phyloP scores from a whole-genome alignment of 2,113 vertebrate genomes.

The Pseudopodoces humilis region DNA sequence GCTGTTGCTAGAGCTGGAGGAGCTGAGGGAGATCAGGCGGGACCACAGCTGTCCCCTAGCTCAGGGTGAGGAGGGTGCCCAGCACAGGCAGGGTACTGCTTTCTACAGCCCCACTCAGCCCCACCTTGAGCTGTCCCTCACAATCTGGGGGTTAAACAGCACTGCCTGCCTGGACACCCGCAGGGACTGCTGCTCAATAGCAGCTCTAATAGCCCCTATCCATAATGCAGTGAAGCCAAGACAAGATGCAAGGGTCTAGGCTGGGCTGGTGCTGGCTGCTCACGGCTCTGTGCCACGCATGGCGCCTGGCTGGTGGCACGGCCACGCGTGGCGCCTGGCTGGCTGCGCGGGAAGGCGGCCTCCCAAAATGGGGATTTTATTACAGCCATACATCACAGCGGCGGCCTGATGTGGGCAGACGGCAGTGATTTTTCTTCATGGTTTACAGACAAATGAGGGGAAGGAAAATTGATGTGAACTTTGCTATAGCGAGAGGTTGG shows the following conservation, averaged over 20 bases:
- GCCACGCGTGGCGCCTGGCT: background rate
- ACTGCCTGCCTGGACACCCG: background rate
- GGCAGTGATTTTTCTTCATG: slow-evolving; percentile 65
- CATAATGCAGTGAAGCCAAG: background rate
- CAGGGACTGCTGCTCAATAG: background rate
- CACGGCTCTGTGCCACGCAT: accelerated
- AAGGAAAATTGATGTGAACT: slow-evolving; percentile 69
- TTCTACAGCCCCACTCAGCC: accelerated
- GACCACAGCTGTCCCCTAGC: background rate
- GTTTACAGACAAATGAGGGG: slow-evolving; percentile 74
- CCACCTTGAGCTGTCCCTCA: background rate
- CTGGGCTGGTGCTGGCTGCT: background rate
- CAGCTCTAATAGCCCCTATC: background rate
- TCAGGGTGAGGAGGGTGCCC: background rate
- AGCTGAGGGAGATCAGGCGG: background rate
- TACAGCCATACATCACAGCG: slow-evolving; percentile 49
- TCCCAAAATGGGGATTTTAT: slow-evolving; percentile 59
- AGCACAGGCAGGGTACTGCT: background rate
- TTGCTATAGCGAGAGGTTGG: slow-evolving; percentile 23
- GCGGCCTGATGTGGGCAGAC: slow-evolving; percentile 16
- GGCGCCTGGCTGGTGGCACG: background rate
- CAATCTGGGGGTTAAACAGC: background rate
- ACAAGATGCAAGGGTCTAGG: accelerated
- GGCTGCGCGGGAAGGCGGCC: background rate
- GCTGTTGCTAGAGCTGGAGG: accelerated